Evolutionary conservation across 2,797 vertebrate genomes (phyloP), one percentile per base, ranked within the genome.

Genomic region (Mycteria americana): DNA sequence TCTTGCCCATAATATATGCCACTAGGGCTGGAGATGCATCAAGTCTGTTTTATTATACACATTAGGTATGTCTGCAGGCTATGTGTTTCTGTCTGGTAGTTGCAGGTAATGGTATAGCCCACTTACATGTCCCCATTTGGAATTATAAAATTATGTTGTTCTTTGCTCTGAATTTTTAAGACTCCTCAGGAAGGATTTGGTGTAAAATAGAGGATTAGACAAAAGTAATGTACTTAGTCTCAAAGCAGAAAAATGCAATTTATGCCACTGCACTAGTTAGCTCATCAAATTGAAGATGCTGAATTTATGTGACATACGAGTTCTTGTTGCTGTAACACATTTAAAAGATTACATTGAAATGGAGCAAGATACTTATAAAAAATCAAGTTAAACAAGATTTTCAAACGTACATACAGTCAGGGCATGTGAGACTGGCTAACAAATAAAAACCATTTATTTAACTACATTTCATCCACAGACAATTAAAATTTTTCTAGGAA

Each of bases 181-280:
- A 77, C 24, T 89, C 13, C 54, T 93, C 59, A 16, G 70, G 59
- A 95, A 83, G 86, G 92, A 94, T 95, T 93, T 81, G 65, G 46
- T 85, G n/a, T 89, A 93, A 96, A 94, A 95, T 37, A 85, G 53
- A 78, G 84, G 88, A 92, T 94, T 95, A 96, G 86, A 86, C 60
- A 95, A 94, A 97, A 89, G 73, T 87, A 92, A 96, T 46, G 39
- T 93, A 62, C 57, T 96, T 95, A 85, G 65, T 76, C 85, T 93
- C 60, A 85, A 75, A 96, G 80, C 60, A 91, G 76, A 65, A 94
- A 95, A 96, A 92, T 85, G 73, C 41, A 95, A 75, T 94, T 97
- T 95, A 94, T 92, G 51, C 77, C 50, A 35, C 68, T 60, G 86
- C 33, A 54, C 43, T 93, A 78, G 80, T 95, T 96, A 93, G 90